Base-by-base conservation (phyloP, 1,140 invertebrate genomes). In the Papilio glaucus region DNA sequence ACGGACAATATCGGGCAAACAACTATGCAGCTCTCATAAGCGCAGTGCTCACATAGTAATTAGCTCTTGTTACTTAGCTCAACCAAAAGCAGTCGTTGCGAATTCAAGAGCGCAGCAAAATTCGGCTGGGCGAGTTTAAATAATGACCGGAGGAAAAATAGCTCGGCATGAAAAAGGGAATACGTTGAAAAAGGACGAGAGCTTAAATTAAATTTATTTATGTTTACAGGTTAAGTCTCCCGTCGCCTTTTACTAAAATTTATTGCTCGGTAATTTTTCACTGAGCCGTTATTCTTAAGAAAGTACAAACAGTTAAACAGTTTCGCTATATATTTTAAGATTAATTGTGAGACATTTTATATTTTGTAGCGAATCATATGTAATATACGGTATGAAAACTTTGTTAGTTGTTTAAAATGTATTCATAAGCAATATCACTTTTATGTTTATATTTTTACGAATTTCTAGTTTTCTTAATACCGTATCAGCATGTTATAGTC, bases 81-180 rank as follows among this genome's bases (percentile, higher is more conserved):
- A 39, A 63, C n/a, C 15, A n/a, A 63, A 21, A 15, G 33, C 29
- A 63, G 15, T 38, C 62, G 29, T 62, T 62, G 60, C 1, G 38
- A 63, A 63, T 63, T 63, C 62, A 62, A 74, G 49, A 74, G 77
- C 33, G 42, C 74, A 38, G 41, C 6, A 63, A 78, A 84, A 84
- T 84, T 77, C 78, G 79, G 73, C 77, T 78, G 77, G 73, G 75
- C 80, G 72, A 78, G 71, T 84, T 75, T 79, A 84, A 86, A 84
- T 85, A 86, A 83, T 85, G 77, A 82, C 79, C 80, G 21, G 10
- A 9, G 29, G 24, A 12, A 38, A 63, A 39, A 37, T 39, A 38
- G 24, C 3, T 15, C n/a, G 33, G 15, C 15, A 33, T 6, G 33
- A 38, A 18, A 37, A 38, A 38, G 33, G 15, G 33, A 38, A 39